A percentile compares a stretch with the other conserved stretches of the same genome.
These are phyloP conservation scores for Osmoderma eremita DNA, from an alignment of 2,888 invertebrate genomes.

Conservation along the genomic window DNA sequence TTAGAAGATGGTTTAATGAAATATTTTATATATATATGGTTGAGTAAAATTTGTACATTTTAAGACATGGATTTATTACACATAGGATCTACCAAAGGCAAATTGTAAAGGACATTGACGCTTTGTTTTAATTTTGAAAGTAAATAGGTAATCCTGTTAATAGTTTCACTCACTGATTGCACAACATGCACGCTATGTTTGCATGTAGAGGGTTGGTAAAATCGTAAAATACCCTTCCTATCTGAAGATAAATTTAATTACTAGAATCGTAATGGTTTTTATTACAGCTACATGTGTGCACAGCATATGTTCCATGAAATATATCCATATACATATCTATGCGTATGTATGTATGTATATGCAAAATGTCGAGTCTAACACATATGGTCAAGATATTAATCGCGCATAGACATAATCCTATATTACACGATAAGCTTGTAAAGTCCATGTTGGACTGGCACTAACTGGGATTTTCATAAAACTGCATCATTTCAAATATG, in stretches of 20 bases:
- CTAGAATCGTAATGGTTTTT: conserved; percentile 28
- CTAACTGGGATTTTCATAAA: conserved; percentile 25
- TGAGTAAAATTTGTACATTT: too few relatives aligned
- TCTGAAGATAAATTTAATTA: conserved; percentile 34
- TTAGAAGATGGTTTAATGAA: too few relatives aligned
- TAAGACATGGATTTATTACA: too few relatives aligned
- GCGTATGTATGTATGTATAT: not conserved
- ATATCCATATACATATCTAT: not conserved
- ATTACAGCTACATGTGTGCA: conserved; percentile 25
- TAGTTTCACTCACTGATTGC: not conserved
- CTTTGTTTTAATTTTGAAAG: not conserved
- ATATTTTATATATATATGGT: too few relatives aligned
- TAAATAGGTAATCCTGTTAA: conserved; percentile 16
- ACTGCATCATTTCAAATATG: conserved; percentile 14
- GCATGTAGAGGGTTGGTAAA: not conserved
- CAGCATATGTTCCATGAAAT: conserved; percentile 16
- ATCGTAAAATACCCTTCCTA: conserved; percentile 29
- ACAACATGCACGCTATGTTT: not conserved
- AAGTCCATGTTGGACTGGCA: conserved; percentile 29
- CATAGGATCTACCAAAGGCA: too few relatives aligned
- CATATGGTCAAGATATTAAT: conserved; percentile 37
- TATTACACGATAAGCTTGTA: conserved; percentile 29
- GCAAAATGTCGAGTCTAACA: conserved; percentile 30
- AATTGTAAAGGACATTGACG: too few relatives aligned
- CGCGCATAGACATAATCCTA: conserved; percentile 32